These are phyloP conservation scores for Gobio occitaniae DNA, from an alignment of 2,797 vertebrate genomes.

Conservation along the genomic window DNA sequence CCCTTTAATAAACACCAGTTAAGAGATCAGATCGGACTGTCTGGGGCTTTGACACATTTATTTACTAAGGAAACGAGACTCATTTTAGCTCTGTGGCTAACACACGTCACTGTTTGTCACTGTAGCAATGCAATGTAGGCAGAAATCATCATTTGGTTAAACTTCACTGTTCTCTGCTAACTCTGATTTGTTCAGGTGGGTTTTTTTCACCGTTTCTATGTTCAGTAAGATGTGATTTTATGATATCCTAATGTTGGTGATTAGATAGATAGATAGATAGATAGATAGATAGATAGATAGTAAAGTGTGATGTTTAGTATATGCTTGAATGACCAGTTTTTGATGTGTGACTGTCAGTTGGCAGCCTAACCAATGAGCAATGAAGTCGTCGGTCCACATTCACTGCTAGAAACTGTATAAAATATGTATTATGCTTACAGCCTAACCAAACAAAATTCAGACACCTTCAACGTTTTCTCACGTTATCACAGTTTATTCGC, in stretches of 20 bases:
- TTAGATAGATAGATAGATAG: background rate
- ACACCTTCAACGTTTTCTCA: no score
- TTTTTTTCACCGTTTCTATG: background rate
- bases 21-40: background rate
- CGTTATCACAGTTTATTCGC: no score
- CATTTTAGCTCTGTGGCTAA: slow-evolving; percentile 35
- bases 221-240: background rate
- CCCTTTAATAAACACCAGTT: background rate
- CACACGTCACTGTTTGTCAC: slow-evolving; percentile 40
- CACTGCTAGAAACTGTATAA: background rate
- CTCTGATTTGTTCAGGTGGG: no score
- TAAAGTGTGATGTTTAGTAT: no score
- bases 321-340: slow-evolving; percentile 1
- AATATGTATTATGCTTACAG: no score
- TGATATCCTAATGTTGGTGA: background rate
- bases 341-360: background rate
- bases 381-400: background rate
- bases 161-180: no score
- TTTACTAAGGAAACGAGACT: background rate
- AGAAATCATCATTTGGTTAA: background rate
- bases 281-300: background rate
- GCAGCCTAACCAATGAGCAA: background rate
- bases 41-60: background rate
- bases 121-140: background rate
- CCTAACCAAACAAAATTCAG: no score